These are phyloP conservation scores for Oryctolagus cuniculus DNA, from an alignment of 2,113 vertebrate species.

Conservation along the genomic window DNA sequence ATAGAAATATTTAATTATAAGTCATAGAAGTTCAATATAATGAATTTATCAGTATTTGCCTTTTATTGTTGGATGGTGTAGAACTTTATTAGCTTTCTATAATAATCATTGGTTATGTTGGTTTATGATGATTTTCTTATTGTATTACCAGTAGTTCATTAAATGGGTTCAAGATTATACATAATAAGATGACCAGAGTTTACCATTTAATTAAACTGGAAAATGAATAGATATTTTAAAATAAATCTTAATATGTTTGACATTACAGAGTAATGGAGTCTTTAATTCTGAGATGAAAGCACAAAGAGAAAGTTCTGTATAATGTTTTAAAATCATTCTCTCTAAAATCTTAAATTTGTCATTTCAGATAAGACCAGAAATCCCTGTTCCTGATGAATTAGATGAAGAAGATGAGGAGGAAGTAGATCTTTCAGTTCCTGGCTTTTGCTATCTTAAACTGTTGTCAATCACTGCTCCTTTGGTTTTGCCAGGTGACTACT, in stretches of 20 bases:
- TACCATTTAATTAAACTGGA: conserved; percentile 33
- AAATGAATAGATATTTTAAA: not conserved
- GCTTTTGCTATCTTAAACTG: conserved; percentile 94
- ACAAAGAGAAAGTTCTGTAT: not conserved
- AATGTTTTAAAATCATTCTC: not conserved
- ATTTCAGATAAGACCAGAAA: conserved; percentile 90
- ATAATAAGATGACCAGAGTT: conserved; percentile 33
- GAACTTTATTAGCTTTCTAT: conserved; percentile 65
- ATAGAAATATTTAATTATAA: conserved; percentile 61
- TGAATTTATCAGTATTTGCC: conserved; percentile 36
- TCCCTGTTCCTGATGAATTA: conserved; percentile 81
- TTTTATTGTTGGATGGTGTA: not conserved
- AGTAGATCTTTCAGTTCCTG: conserved; percentile 91
- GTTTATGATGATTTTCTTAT: conserved; percentile 45
- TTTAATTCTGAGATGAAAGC: not conserved
- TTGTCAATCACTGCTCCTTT: conserved; percentile 87
- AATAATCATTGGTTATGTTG: conserved; percentile 41
- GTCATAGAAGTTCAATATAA: not conserved
- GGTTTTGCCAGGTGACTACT: conserved; percentile 91
- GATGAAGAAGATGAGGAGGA: conserved; percentile 87
- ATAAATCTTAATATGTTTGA: conserved; percentile 33
- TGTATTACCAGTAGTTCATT: conserved; percentile 29
- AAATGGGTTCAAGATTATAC: not conserved
- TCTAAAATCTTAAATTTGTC: not conserved
- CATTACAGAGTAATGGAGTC: not conserved